A percentile compares a stretch with the other conserved stretches of the same genome.
These are phyloP conservation scores for Drosophila paranaensis DNA, from an alignment of 2,888 invertebrate species.

Conservation along the genomic window DNA sequence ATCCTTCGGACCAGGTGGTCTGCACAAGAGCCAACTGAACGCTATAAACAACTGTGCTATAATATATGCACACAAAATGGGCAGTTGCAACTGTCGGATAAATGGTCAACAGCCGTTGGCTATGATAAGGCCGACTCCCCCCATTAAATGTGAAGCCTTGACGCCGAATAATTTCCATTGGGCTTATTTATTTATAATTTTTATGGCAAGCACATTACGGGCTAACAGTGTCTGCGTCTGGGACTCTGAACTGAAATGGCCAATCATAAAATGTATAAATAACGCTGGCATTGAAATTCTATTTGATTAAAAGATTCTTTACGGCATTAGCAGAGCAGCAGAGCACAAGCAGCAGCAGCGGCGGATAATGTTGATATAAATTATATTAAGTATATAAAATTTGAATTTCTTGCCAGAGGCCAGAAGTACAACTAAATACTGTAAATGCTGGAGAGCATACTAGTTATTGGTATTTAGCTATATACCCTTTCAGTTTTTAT, in stretches of 20 bases:
- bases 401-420: neutral
- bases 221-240: constrained; percentile 29
- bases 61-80: constrained; percentile 63
- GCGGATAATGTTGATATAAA: neutral
- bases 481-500: neutral
- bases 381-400: neutral
- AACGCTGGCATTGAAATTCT: constrained; percentile 49
- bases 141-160: constrained; percentile 43
- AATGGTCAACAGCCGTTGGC: constrained; percentile 46
- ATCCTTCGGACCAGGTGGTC: constrained; percentile 23
- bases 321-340: constrained; percentile 2
- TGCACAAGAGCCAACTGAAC: constrained; percentile 3
- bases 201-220: constrained; percentile 46
- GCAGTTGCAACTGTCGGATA: constrained; percentile 41
- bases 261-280: constrained; percentile 63
- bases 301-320: constrained; percentile 45
- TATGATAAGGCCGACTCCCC: constrained; percentile 36
- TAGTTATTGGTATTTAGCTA: neutral
- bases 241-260: constrained; percentile 27
- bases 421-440: neutral
- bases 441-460: too few species aligned
- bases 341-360: neutral
- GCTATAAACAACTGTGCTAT: constrained; percentile 22
- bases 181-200: constrained; percentile 61
- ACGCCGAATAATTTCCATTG: constrained; percentile 51